These are phyloP conservation scores for Betta splendens DNA, from an alignment of 2,797 vertebrate genomes.

Conservation along the genomic window DNA sequence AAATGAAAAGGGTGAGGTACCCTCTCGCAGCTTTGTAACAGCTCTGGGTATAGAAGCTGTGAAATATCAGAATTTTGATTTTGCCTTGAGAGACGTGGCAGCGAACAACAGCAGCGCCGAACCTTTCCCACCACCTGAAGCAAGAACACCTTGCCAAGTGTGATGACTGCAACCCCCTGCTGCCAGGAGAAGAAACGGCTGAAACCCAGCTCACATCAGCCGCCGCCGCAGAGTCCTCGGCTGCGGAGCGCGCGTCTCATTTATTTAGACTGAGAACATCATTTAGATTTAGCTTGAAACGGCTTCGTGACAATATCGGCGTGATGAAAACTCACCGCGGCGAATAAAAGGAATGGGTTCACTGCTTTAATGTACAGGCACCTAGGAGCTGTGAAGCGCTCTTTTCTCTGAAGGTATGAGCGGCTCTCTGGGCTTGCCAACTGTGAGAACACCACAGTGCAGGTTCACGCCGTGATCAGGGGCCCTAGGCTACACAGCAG, in stretches of 20 bases:
- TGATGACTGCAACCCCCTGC: slow-evolving; percentile 38
- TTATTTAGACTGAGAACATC: background rate
- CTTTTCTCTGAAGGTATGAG: slow-evolving; percentile 57
- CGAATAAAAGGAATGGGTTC: background rate
- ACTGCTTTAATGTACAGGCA: slow-evolving; percentile 31
- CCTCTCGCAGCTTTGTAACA: slow-evolving; percentile 14
- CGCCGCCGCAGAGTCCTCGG: background rate
- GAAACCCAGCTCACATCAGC: slow-evolving; percentile 7
- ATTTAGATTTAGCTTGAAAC: slow-evolving; percentile 2
- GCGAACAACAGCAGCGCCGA: slow-evolving; percentile 15
- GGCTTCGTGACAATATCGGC: background rate
- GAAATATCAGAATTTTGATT: slow-evolving; percentile 18
- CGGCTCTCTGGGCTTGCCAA: slow-evolving; percentile 62
- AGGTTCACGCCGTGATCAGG: slow-evolving; percentile 51
- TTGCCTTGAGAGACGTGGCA: slow-evolving; percentile 24
- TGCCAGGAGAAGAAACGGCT: slow-evolving; percentile 16
- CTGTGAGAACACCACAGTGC: slow-evolving; percentile 54
- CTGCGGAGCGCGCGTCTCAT: background rate
- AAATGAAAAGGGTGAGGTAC: slow-evolving; percentile 25
- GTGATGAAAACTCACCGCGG: background rate
- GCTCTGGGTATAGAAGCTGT: slow-evolving; percentile 17
- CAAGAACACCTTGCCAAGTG: slow-evolving; percentile 57
- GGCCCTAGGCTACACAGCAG: too few species aligned
- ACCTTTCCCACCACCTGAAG: slow-evolving; percentile 58
- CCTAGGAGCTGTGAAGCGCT: slow-evolving; percentile 32